Percentiles rank a stretch among this genome's conserved stretches.
phyloP scores from a whole-genome alignment of 2,113 vertebrate genomes.

The Geothlypis trichas region DNA sequence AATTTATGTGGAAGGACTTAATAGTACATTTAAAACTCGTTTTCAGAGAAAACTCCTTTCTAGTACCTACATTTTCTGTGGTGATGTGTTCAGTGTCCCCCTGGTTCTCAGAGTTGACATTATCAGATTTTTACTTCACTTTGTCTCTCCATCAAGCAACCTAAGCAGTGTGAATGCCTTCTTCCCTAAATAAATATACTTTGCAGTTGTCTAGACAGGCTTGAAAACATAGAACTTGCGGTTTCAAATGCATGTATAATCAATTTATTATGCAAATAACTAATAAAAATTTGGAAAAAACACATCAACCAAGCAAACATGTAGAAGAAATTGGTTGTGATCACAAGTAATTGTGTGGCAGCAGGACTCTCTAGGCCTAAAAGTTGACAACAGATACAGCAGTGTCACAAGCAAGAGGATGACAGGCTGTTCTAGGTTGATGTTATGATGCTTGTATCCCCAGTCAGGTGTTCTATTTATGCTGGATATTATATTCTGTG shows the following conservation, averaged over 20 bases:
- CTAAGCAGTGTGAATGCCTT: not conserved
- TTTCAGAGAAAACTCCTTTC: not conserved
- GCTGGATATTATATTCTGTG: too few species aligned
- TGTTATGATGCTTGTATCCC: too few species aligned
- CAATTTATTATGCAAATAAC: not conserved
- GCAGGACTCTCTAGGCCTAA: not conserved
- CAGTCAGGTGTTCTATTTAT: too few species aligned
- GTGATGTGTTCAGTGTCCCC: not conserved
- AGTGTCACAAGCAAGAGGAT: not conserved
- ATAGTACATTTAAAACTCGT: not conserved
- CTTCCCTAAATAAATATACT: not conserved
- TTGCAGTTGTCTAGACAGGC: not conserved
- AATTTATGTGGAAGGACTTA: not conserved
- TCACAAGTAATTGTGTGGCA: not conserved
- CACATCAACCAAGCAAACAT: not conserved
- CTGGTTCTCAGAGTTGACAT: not conserved
- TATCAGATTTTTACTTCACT: not conserved
- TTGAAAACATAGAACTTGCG: not conserved
- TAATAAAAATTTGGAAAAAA: not conserved
- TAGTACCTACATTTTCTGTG: not conserved
- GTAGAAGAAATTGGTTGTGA: not conserved
- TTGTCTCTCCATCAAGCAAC: not conserved
- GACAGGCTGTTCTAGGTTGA: not conserved
- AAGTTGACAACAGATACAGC: not conserved
- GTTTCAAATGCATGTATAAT: not conserved